Evolutionary conservation across 2,113 vertebrate genomes (phyloP), one percentile per base, ranked within the genome.

Genomic region (Cryptomyrus ogoouensis): DNA sequence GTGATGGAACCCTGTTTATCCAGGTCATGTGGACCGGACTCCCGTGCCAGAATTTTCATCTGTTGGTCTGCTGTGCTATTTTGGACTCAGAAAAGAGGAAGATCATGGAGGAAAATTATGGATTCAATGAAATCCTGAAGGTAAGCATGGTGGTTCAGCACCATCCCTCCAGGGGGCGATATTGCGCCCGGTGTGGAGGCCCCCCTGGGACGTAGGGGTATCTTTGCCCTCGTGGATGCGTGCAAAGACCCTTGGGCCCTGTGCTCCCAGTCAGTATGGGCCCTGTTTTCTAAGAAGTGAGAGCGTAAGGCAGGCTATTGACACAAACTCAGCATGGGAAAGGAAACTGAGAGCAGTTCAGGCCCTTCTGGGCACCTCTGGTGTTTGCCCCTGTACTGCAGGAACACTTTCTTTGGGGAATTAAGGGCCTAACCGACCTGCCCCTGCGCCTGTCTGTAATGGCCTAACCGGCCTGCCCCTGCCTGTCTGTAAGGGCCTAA

Each of bases 111-210:
- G 95, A 96, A 17, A 96, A 96, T 91, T 97, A 95, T 91, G 96
- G 96, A 62, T 97, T 97, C 92, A 97, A 97, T 94, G 96, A 97
- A 95, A 97, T 97, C 94, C 93, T 97, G 89, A 97, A 97, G 96
- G 97, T 97, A 94, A 35, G 13, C 31, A 58, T 86, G 53, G 56
- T 46, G 13, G 31, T 17, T 56, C 35, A 10, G 12, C 35, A 46
- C 39, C 39, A n/a, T 46, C 8, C 39, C 31, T 27, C 39, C 15
- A 6, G 44, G 47, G 21, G 24, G 44, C n/a, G 24, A 27, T 17
- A 50, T 42, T 83, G 46, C 19, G 9, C 15, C 24, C 15, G 19
- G 49, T 89, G 17, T 31, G 9, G 70, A 83, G 74, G 15, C 42
- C 15, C 27, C 27, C 47, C 27, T 80, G 47, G 17, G 39, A 44